Base-by-base conservation (phyloP, 2,888 invertebrate species). In the Patella ulyssiponensis region DNA sequence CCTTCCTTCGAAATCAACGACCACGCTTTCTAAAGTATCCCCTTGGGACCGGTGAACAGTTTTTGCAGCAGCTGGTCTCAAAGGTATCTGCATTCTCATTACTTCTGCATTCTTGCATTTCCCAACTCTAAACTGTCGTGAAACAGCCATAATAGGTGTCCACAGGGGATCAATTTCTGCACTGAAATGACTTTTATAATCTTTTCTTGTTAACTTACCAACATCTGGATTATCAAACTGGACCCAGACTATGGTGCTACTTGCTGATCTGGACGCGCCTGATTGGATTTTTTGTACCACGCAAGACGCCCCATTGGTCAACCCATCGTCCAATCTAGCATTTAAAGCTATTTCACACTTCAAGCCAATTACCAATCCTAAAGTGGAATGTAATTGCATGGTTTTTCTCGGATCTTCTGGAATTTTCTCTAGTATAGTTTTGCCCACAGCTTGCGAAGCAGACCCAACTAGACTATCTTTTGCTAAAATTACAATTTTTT, bases 301-400 rank as follows among this genome's bases (percentile, higher is more conserved):
- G 76, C 15, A n/a, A n/a, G n/a, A n/a, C n/a, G n/a, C n/a, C n/a
- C n/a, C 84, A 81, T 84, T 84, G 9, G 79, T 81, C 23, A 83
- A 70, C 12, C 83, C 83, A 82, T 82, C 83, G 20, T 78, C 71
- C 69, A 78, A 79, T 58, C 80, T 75, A 56, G 82, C 12, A 72
- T 83, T 83, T 52, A 79, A 76, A 52, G 78, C 75, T 17, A 82
- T 27, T 51, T 80, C 82, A 78, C 79, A 80, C n/a, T 73, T 69
- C 56, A 56, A 4, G n/a, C n/a, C 56, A 17, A 17, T n/a, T 17
- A 56, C 56, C n/a, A 56, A 14, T 17, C n/a, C n/a, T 56, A 56
- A 56, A n/a, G 14, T 56, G 56, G 15, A 17, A 17, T 14, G n/a
- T 56, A 56, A 56, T n/a, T 56, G 56, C 56, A 56, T 56, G 14